phyloP scores from a whole-genome alignment of 2,888 invertebrate species.

The Cerastis rubricosa region DNA sequence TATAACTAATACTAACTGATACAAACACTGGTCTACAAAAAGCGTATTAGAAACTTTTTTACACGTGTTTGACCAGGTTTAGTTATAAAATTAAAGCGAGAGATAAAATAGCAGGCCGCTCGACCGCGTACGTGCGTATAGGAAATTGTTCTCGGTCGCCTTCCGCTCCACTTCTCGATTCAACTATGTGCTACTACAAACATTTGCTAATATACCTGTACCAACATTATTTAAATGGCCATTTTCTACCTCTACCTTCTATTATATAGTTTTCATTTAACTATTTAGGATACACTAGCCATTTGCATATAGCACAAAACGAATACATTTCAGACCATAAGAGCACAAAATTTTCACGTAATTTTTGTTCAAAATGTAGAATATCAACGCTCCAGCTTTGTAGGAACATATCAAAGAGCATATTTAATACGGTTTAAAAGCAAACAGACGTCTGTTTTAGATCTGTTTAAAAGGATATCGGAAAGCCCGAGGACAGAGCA shows the following conservation, averaged over 20 bases:
- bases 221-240: constrained; percentile 12
- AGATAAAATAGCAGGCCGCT: constrained; percentile 65
- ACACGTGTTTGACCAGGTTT: constrained; percentile 51
- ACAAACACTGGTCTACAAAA: constrained; percentile 50
- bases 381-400: constrained; percentile 32
- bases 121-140: constrained; percentile 61
- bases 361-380: constrained; percentile 24
- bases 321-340: neutral
- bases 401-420: constrained; percentile 38
- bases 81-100: constrained; percentile 62
- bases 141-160: constrained; percentile 65
- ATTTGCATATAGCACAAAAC: constrained; percentile 1
- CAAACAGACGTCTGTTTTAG: constrained; percentile 37
- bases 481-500: constrained; percentile 29
- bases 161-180: constrained; percentile 57
- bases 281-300: neutral
- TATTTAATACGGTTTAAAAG: constrained; percentile 42
- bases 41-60: constrained; percentile 53
- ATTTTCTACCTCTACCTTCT: constrained; percentile 16
- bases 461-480: constrained; percentile 38
- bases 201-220: constrained; percentile 30
- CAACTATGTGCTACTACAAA: constrained; percentile 53
- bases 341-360: neutral
- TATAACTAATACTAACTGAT: constrained; percentile 46
- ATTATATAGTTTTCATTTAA: neutral